Evolutionary conservation across 2,888 invertebrate species (phyloP), one percentile per base, ranked within the genome.

Genomic region (Drosophila demipolita): DNA sequence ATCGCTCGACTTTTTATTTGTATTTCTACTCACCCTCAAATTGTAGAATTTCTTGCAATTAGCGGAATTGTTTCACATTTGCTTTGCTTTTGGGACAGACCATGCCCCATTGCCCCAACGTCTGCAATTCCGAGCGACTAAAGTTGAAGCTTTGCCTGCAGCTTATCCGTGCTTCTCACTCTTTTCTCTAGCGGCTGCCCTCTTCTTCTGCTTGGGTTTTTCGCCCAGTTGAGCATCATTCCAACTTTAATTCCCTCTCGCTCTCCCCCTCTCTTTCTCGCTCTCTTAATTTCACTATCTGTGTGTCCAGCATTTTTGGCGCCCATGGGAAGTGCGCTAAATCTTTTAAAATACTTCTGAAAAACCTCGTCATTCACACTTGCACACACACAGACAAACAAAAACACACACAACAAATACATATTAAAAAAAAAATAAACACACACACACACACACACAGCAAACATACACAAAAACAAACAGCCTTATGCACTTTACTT

Each of bases 41-140:
- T 45, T 23, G 35, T 50, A 50, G 67, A 33, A 77, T 81, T 81
- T 85, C 87, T 85, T 85, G 85, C 88, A 85, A 85, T 85, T 85
- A 85, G 85, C 85, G 82, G 83, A 87, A 85, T 85, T 87, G 88
- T 85, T 85, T 87, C 86, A 83, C 88, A 85, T 87, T 87, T 66
- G 70, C 75, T 73, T 74, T 55, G 70, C 75, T 73, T 74, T 55
- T 23, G 54, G 15, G 23, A 23, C 17, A 29, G 26, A 9, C 26
- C 49, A 17, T 17, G 49, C 65, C 23, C 26, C n/a, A 26, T 26
- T 4, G 54, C 38, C 12, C 38, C 26, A 12, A 32, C 40, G 17
- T 35, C 57, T 15, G 36, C 15, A 8, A 48, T 12, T 50, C n/a
- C 38, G 33, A 20, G 36, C 57, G 40, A 52, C 63, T 57, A 42